phyloP scores from a whole-genome alignment of 2,888 invertebrate species.

The Slavum lentiscoides region DNA sequence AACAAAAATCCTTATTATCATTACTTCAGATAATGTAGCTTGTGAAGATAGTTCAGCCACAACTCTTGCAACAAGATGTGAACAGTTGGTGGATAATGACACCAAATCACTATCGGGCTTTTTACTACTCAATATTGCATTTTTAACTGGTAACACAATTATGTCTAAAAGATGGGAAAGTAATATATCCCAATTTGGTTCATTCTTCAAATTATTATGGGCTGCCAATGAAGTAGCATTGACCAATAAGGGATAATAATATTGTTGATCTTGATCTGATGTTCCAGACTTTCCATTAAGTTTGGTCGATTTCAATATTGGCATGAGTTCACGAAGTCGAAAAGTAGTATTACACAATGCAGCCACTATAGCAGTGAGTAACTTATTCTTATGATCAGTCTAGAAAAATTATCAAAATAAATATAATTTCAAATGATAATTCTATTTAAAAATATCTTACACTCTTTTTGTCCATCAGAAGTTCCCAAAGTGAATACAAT shows the following conservation, averaged over 20 bases:
- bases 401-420: constrained; percentile 58
- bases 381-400: constrained; percentile 54
- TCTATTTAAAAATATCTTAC: neutral
- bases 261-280: constrained; percentile 64
- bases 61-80: constrained; percentile 78
- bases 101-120: constrained; percentile 50
- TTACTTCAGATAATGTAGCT: constrained; percentile 74
- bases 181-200: constrained; percentile 59
- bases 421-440: neutral
- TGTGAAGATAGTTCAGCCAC: constrained; percentile 85
- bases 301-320: constrained; percentile 63
- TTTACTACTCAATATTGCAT: constrained; percentile 57
- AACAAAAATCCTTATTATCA: constrained; percentile 54
- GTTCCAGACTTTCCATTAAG: constrained; percentile 57
- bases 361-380: constrained; percentile 79
- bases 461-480: constrained; percentile 35
- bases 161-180: constrained; percentile 80
- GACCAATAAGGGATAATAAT: constrained; percentile 76
- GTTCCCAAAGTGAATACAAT: constrained; percentile 85
- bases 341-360: constrained; percentile 81
- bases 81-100: constrained; percentile 69
- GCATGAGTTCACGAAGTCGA: constrained; percentile 74
- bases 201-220: constrained; percentile 37
- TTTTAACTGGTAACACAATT: constrained; percentile 75
- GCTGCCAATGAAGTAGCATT: constrained; percentile 60